These are phyloP conservation scores for Chrysogorgia sp. DNA, from an alignment of 92 coral and sea anemone genomes.

Conservation along the genomic window DNA sequence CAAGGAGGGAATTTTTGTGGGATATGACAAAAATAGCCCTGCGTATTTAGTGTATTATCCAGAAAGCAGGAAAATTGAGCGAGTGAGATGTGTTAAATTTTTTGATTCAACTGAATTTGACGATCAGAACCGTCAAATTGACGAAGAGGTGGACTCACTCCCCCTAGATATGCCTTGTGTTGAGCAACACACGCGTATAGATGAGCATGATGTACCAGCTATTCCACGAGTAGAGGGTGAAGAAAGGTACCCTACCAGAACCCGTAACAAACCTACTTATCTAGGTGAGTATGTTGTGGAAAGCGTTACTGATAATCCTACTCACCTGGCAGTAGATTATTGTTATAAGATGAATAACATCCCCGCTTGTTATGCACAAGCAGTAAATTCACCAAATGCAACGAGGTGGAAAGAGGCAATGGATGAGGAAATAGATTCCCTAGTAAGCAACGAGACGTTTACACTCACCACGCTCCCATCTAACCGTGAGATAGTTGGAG, in stretches of 20 bases:
- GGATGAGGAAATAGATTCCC: constrained; percentile 49
- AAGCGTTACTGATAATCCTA: constrained; percentile 35
- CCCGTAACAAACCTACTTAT: constrained; percentile 39
- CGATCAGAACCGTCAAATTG: not conserved
- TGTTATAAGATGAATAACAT: constrained; percentile 53
- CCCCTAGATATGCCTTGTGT: not conserved
- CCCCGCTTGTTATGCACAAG: constrained; percentile 51
- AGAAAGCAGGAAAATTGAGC: constrained; percentile 38
- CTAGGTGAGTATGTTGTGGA: constrained; percentile 57
- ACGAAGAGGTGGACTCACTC: not conserved
- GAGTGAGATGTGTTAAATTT: constrained; percentile 40
- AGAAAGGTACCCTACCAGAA: constrained; percentile 48
- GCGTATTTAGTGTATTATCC: constrained; percentile 55
- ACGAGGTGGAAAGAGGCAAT: constrained; percentile 65
- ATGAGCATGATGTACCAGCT: not conserved
- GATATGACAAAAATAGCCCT: constrained; percentile 48
- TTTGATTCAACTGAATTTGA: not conserved
- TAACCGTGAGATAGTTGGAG: constrained; percentile 65
- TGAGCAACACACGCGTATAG: not conserved
- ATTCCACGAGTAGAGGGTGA: not conserved
- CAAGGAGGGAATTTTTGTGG: constrained; percentile 44
- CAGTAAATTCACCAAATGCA: constrained; percentile 54
- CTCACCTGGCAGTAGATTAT: too few relatives aligned
- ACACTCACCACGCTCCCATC: constrained; percentile 55
- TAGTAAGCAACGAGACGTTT: constrained; percentile 54